phyloP scores from a whole-genome alignment of 2,888 invertebrate species.

The Orthosia gothica region DNA sequence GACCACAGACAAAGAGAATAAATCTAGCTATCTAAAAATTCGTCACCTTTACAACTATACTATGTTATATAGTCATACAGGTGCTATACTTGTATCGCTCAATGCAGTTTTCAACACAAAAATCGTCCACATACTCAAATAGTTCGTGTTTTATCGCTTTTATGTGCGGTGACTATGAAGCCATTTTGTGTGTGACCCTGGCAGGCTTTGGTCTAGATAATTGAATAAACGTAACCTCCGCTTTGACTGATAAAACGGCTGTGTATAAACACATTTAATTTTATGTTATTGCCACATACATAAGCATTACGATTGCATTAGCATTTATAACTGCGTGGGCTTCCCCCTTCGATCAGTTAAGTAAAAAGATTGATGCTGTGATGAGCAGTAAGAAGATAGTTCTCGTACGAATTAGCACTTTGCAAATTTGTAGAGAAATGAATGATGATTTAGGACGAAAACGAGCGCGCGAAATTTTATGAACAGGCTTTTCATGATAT shows the following conservation, averaged over 20 bases:
- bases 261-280: conserved; percentile 18
- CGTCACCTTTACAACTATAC: too few relatives aligned
- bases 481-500: too few relatives aligned
- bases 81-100: background rate
- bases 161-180: conserved; percentile 20
- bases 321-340: background rate
- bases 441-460: too few relatives aligned
- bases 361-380: too few relatives aligned
- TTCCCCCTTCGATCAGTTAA: background rate
- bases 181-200: conserved; percentile 45
- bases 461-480: too few relatives aligned
- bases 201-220: conserved; percentile 45
- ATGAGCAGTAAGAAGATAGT: too few relatives aligned
- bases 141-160: conserved; percentile 55
- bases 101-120: conserved; percentile 35
- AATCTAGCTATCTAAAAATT: conserved; percentile 1
- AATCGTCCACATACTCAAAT: conserved; percentile 4
- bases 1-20: background rate
- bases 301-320: background rate
- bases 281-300: conserved; percentile 26
- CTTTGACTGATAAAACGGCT: conserved; percentile 48
- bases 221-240: conserved; percentile 36
- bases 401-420: too few relatives aligned
- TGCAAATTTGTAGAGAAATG: too few relatives aligned
- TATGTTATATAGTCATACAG: background rate